phyloP scores from a whole-genome alignment of 64 coral and sea anemone species.

The Orbicella faveolata region DNA sequence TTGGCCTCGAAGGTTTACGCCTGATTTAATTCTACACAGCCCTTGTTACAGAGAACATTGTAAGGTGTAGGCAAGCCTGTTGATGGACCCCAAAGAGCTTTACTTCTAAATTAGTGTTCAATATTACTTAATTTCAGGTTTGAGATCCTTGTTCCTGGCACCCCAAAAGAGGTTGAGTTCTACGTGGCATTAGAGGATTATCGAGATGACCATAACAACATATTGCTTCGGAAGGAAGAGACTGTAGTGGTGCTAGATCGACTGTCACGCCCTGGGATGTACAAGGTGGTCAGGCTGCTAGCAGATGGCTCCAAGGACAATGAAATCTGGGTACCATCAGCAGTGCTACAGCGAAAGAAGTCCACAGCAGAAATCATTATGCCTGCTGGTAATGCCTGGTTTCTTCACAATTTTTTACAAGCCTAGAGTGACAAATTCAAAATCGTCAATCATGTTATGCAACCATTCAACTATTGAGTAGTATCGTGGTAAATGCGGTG shows the following conservation, averaged over 20 bases:
- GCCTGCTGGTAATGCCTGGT: constrained; percentile 33
- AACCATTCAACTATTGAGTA: too few relatives aligned
- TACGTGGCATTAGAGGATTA: constrained; percentile 81
- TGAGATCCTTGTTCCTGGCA: constrained; percentile 61
- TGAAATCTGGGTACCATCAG: constrained; percentile 85
- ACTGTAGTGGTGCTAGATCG: constrained; percentile 79
- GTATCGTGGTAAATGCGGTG: too few relatives aligned
- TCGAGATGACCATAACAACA: constrained; percentile 74
- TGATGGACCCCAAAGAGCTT: too few relatives aligned
- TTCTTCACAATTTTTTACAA: background rate
- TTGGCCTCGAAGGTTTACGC: too few relatives aligned
- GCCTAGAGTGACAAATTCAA: background rate
- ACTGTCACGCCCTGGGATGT: constrained; percentile 75
- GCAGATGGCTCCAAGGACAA: constrained; percentile 80
- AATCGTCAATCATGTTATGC: too few relatives aligned
- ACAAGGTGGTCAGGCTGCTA: constrained; percentile 77
- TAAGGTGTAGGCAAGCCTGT: too few relatives aligned
- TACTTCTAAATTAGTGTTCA: background rate
- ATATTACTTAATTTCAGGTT: constrained; percentile 40
- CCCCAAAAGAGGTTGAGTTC: constrained; percentile 77
- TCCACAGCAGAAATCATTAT: constrained; percentile 74
- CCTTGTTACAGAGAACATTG: too few relatives aligned
- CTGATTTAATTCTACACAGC: too few relatives aligned
- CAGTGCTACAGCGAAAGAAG: constrained; percentile 60
- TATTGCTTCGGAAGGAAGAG: constrained; percentile 73